Evolutionary conservation across 2,888 invertebrate species (phyloP).

Genomic region (Nephrotoma flavescens): DNA sequence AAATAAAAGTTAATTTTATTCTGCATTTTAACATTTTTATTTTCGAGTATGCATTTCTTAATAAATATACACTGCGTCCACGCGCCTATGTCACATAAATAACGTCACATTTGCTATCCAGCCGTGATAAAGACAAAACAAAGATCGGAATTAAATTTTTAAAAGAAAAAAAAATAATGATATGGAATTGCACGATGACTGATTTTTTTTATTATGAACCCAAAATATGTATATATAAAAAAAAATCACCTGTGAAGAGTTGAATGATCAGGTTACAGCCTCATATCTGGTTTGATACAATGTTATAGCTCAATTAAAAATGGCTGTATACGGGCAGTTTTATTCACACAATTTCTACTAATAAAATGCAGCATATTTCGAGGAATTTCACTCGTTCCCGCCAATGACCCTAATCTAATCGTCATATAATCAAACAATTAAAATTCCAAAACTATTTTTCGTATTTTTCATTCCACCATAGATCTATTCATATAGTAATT

Average conservation of each 20-base stretch:
- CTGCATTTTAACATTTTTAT: not conserved
- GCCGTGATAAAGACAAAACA: not conserved
- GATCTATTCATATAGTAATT: not conserved
- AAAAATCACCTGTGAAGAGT: not conserved
- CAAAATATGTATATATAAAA: not conserved
- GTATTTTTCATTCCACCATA: not conserved
- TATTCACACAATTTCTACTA: no score
- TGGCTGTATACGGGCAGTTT: not conserved
- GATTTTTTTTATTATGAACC: not conserved
- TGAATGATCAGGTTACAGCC: not conserved
- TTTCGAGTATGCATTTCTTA: not conserved
- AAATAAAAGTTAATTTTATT: not conserved
- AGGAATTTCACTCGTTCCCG: not conserved
- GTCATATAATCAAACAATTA: not conserved
- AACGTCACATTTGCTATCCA: not conserved
- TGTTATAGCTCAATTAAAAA: not conserved
- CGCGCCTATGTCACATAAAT: not conserved
- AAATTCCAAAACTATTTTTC: not conserved
- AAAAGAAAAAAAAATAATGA: not conserved
- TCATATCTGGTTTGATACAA: not conserved
- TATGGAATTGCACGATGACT: not conserved
- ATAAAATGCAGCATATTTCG: not conserved
- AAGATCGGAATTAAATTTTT: not conserved
- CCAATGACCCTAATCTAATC: not conserved
- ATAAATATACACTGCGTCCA: not conserved